A percentile compares a stretch with the other conserved stretches of the same genome.
These are phyloP conservation scores for Conchocele bisecta DNA, from an alignment of 2,888 invertebrate genomes.

Conservation along the genomic window DNA sequence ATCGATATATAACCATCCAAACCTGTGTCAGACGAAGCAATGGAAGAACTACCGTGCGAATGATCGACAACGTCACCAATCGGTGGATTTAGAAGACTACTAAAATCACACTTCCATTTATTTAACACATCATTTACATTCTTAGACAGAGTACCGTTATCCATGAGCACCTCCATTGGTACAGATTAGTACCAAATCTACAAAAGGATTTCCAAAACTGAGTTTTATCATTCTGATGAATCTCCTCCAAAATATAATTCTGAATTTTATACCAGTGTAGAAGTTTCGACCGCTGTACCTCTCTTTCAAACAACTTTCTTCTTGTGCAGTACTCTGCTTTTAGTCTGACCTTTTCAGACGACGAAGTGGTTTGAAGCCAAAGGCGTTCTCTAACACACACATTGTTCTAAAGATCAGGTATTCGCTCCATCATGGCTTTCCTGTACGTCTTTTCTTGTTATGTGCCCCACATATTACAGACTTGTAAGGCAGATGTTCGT, in stretches of 20 bases:
- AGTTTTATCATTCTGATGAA: background rate
- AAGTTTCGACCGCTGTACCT: slow-evolving; percentile 1
- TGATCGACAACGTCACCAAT: background rate
- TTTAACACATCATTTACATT: no score
- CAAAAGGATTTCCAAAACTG: background rate
- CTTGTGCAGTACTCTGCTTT: background rate
- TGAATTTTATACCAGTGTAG: background rate
- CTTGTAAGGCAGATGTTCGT: slow-evolving; percentile 1
- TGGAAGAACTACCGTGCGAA: no score
- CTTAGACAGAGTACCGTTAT: background rate
- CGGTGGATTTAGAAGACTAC: background rate
- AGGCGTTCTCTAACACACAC: background rate
- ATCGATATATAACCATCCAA: slow-evolving; percentile 4
- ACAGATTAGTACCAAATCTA: background rate
- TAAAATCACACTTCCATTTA: background rate
- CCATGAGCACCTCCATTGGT: background rate
- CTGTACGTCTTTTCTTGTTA: background rate
- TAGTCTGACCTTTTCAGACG: background rate
- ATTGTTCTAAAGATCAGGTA: background rate
- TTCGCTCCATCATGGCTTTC: slow-evolving; percentile 4
- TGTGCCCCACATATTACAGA: background rate
- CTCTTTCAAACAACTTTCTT: background rate
- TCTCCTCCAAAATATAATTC: background rate
- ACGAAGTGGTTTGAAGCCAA: background rate
- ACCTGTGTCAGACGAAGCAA: background rate